These are phyloP conservation scores for Dromaius novaehollandiae DNA, from an alignment of 2,113 vertebrate species.

Conservation along the genomic window DNA sequence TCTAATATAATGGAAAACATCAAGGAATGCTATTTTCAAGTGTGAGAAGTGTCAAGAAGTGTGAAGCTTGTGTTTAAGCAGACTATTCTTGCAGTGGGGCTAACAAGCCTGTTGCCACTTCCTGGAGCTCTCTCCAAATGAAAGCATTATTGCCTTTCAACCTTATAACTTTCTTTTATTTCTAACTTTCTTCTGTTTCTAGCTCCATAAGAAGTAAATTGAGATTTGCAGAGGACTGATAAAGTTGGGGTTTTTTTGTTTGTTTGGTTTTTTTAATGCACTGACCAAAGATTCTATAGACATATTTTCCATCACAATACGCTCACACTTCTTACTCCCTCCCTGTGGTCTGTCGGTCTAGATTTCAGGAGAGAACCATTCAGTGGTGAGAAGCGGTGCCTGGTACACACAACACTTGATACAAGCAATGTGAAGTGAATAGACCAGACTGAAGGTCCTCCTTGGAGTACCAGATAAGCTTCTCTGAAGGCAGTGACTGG, in stretches of 20 bases:
- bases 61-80: neutral
- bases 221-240: neutral
- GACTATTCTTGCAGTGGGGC: neutral
- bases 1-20: neutral
- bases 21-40: neutral
- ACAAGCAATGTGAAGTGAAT: neutral
- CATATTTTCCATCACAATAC: neutral
- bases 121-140: neutral
- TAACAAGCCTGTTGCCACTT: neutral
- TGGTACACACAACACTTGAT: neutral
- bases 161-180: neutral
- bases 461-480: rapidly evolving
- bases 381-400: neutral
- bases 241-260: neutral
- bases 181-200: neutral
- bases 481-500: neutral
- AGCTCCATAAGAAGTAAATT: neutral
- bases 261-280: neutral
- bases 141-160: neutral
- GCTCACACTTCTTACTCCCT: neutral
- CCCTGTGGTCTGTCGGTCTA: neutral
- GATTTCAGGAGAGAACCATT: neutral
- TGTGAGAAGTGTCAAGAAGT: neutral
- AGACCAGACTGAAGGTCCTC: neutral
- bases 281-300: neutral